Percentiles rank a stretch among this genome's conserved stretches.
Conservation (phyloP, 2,888 invertebrate species). For the Hypomecis punctinalis region DNA sequence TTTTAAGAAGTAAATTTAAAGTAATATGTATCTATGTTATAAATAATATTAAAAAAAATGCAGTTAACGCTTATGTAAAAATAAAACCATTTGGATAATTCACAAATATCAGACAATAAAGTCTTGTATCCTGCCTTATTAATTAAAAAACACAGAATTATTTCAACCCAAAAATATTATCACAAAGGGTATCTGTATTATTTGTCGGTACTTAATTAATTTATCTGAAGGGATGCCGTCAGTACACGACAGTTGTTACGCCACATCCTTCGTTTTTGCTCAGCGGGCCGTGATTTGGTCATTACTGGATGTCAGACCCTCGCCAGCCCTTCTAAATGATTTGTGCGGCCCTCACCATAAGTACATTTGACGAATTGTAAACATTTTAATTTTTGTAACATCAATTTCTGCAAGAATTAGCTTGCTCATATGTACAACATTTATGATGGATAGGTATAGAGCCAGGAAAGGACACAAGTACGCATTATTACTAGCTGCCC, state of each 20-base stretch:
- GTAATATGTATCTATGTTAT: too few relatives aligned
- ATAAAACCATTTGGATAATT: too few relatives aligned
- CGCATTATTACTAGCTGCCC: too few relatives aligned
- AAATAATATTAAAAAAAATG: too few relatives aligned
- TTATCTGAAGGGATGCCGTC: slow-evolving; percentile 39
- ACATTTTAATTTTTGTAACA: background rate
- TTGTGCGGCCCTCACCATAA: slow-evolving; percentile 1
- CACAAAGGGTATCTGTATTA: slow-evolving; percentile 32
- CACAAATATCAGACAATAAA: background rate
- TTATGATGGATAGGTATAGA: too few relatives aligned
- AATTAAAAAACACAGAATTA: slow-evolving; percentile 13
- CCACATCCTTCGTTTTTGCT: slow-evolving; percentile 39
- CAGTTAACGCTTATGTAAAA: too few relatives aligned
- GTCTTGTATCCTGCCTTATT: background rate
- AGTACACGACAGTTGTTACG: slow-evolving; percentile 32
- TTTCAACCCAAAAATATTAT: slow-evolving; percentile 20
- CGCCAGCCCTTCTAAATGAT: slow-evolving; percentile 37
- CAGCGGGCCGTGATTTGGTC: slow-evolving; percentile 39
- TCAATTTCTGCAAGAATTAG: background rate
- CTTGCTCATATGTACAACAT: too few relatives aligned
- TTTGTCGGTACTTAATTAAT: slow-evolving; percentile 37
- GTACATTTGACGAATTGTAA: background rate
- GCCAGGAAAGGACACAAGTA: too few relatives aligned
- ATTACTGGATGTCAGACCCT: slow-evolving; percentile 36
- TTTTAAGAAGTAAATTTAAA: too few relatives aligned